A percentile compares a stretch with the other conserved stretches of the same genome.
Conservation (phyloP, 2,113 vertebrate species). For the Odocoileus hemionus region DNA sequence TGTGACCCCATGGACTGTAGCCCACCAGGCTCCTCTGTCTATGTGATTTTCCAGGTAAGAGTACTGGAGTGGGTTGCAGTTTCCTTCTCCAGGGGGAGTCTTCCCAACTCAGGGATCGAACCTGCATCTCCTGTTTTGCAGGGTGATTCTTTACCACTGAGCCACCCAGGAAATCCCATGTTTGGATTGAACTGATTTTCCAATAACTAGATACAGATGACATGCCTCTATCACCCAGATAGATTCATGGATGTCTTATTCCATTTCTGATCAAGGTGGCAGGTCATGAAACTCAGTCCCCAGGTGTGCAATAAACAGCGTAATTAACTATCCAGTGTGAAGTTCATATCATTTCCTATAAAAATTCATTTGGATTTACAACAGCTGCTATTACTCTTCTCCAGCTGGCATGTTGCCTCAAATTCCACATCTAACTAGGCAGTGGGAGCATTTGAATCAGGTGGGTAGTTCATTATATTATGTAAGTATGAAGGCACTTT, state of each 20-base stretch:
- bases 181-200: slow-evolving; percentile 35
- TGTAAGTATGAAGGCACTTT: neutral
- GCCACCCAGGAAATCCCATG: neutral
- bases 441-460: slow-evolving; percentile 7
- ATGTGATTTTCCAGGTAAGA: neutral
- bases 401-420: slow-evolving; percentile 8
- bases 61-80: neutral
- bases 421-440: neutral
- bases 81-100: neutral
- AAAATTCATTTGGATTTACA: slow-evolving; percentile 42
- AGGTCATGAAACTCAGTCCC: slow-evolving; percentile 21
- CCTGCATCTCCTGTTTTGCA: neutral
- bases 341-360: slow-evolving; percentile 4
- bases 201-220: neutral
- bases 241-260: slow-evolving; percentile 15
- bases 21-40: neutral
- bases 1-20: neutral
- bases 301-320: slow-evolving; percentile 29
- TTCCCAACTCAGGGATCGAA: neutral
- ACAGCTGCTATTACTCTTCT: slow-evolving; percentile 18
- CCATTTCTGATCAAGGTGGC: neutral
- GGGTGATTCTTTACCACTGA: neutral
- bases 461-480: neutral
- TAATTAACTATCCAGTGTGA: neutral
- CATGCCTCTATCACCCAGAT: neutral